Evolutionary conservation across 2,888 invertebrate species (phyloP).

Genomic region (Protonemura montana): DNA sequence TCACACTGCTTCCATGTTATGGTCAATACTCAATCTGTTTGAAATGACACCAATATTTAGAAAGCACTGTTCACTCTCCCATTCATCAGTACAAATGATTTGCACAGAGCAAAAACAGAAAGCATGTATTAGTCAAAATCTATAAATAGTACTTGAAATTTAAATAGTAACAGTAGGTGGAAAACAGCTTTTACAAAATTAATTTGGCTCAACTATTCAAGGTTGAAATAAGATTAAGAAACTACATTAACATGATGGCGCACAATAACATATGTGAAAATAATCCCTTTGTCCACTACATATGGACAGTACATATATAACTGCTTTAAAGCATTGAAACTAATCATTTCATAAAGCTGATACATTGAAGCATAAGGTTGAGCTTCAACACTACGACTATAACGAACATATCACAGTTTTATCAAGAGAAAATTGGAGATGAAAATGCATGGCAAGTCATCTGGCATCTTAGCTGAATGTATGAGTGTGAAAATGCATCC

Average conservation of each 20-base stretch:
- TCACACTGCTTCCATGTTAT: not conserved
- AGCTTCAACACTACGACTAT: not conserved
- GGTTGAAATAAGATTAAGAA: not conserved
- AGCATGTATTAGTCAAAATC: not conserved
- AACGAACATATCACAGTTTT: not conserved
- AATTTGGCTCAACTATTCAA: not conserved
- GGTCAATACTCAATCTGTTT: not conserved
- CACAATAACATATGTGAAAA: not conserved
- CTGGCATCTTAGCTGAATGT: not conserved
- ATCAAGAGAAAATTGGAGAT: not conserved
- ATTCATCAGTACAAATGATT: not conserved
- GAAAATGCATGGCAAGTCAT: not conserved
- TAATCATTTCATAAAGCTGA: not conserved
- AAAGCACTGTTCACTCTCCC: not conserved
- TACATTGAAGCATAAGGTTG: not conserved
- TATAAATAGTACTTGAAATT: not conserved
- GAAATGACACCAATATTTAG: not conserved
- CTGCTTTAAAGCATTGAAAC: not conserved
- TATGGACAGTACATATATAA: not conserved
- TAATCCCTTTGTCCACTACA: not conserved
- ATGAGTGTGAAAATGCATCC: not conserved
- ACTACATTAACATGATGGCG: not conserved
- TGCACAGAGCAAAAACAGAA: conserved; percentile 9
- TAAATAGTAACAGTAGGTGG: not conserved
- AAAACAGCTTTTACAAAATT: not conserved